A percentile compares a stretch with the other conserved stretches of the same genome.
Evolutionary conservation across 2,797 vertebrate species (phyloP).

Genomic region (Forpus xanthops): DNA sequence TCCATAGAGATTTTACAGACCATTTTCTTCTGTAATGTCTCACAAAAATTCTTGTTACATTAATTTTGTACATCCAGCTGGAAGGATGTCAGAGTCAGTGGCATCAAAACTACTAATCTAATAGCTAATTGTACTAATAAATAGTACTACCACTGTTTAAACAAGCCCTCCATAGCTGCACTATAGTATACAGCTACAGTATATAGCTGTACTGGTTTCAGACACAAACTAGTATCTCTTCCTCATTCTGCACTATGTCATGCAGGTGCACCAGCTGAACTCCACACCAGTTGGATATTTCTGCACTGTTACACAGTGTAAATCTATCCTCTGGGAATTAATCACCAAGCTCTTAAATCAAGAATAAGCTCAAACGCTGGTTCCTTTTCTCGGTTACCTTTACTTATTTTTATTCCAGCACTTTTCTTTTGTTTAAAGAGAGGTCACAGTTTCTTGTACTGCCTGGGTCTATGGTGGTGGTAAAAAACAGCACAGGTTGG

Average conservation of each 20-base stretch:
- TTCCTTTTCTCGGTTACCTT: not conserved
- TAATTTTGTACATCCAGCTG: not conserved
- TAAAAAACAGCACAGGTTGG: not conserved
- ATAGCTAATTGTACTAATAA: not conserved
- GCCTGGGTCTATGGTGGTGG: not conserved
- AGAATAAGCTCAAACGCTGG: not conserved
- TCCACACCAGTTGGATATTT: not conserved
- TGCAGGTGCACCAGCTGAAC: not conserved
- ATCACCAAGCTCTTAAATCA: not conserved
- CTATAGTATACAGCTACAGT: not conserved
- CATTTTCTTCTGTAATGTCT: not conserved
- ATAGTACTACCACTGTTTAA: not conserved
- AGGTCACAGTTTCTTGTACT: not conserved
- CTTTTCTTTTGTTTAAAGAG: not conserved
- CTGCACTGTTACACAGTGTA: not conserved
- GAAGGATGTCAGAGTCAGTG: not conserved
- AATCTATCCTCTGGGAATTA: not conserved
- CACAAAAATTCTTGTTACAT: not conserved
- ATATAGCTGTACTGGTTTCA: not conserved
- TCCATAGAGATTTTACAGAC: not conserved
- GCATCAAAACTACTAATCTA: not conserved
- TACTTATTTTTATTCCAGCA: not conserved
- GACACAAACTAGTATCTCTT: not conserved
- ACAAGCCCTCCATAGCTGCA: not conserved
- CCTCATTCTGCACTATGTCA: not conserved